These are phyloP conservation scores for Chymomyza caudatula DNA, from an alignment of 2,888 invertebrate species.

Conservation along the genomic window DNA sequence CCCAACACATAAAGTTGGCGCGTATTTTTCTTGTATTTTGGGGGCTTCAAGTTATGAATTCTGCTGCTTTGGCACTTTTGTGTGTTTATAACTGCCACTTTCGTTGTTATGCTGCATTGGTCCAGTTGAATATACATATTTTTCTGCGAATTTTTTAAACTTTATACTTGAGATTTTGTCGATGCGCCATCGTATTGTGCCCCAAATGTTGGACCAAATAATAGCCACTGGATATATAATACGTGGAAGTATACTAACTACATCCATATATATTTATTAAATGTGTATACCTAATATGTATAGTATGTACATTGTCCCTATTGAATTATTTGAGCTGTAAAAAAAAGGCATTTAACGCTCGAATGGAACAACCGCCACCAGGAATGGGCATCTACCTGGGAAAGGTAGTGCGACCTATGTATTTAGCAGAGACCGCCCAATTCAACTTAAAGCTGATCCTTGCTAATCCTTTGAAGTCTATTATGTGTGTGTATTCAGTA, in stretches of 20 bases:
- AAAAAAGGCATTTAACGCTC: slow-evolving; percentile 61
- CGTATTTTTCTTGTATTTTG: slow-evolving; percentile 13
- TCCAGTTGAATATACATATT: slow-evolving; percentile 13
- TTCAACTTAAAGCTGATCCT: slow-evolving; percentile 26
- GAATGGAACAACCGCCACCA: neutral
- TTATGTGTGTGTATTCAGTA: slow-evolving; percentile 34
- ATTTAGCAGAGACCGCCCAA: neutral
- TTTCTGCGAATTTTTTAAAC: slow-evolving; percentile 62
- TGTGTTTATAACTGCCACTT: slow-evolving; percentile 33
- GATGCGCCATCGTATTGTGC: slow-evolving; percentile 52
- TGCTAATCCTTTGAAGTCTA: slow-evolving; percentile 33
- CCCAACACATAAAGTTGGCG: slow-evolving; percentile 30
- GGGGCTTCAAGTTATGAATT: slow-evolving; percentile 29
- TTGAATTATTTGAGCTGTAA: slow-evolving; percentile 66
- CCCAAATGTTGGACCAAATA: slow-evolving; percentile 17
- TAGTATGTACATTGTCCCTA: slow-evolving; percentile 11
- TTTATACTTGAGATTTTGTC: slow-evolving; percentile 64
- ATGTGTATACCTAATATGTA: neutral
- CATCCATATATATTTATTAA: slow-evolving; percentile 1
- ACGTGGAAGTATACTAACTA: slow-evolving; percentile 4
- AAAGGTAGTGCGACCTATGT: neutral
- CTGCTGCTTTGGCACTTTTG: slow-evolving; percentile 55
- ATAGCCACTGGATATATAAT: slow-evolving; percentile 26
- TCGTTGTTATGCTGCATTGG: neutral
- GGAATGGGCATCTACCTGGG: neutral